Evolutionary conservation across 2,888 invertebrate species (phyloP), one percentile per base, ranked within the genome.

Genomic region (Micoletzkya japonica): DNA sequence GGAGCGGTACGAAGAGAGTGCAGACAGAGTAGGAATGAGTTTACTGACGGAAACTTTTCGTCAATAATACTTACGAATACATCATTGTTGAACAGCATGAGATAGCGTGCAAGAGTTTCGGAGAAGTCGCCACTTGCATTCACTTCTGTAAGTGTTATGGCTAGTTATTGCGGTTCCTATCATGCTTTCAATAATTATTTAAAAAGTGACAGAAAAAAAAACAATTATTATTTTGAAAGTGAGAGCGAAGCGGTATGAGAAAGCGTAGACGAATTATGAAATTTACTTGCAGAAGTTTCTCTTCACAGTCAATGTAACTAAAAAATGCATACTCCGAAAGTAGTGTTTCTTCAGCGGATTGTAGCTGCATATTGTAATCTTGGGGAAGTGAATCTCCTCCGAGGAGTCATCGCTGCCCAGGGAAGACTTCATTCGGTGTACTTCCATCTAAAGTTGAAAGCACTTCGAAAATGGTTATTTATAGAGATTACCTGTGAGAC

Each of bases 81-180:
- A 67, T 77, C 74, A 61, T 72, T 72, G 32, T 77, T 76, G 24
- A 76, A 76, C 61, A 76, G 77, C 76, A 77, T 79, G 44, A 81
- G 57, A 57, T 80, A 81, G 37, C 78, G 79, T 1, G 81, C 71
- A n/a, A 81, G 64, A 34, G 73, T 69, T 57, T 75, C 74, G 0
- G 80, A 76, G 50, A 81, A 75, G 63, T 77, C 76, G 49, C 76
- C 76, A 26, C 78, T 77, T 34, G 70, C 72, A 52, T 77, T 79
- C 30, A 77, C 63, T 37, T 73, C 80, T 77, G 66, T 20, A 74
- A 66, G 34, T 52, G n/a, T n/a, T n/a, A n/a, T n/a, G n/a, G n/a
- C n/a, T n/a, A n/a, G n/a, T n/a, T n/a, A n/a, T n/a, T n/a, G n/a
- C n/a, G n/a, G n/a, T n/a, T n/a, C n/a, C n/a, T n/a, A n/a, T n/a